Evolutionary conservation across 2,113 vertebrate genomes (phyloP), one percentile per base, ranked within the genome.

Genomic region (Chloropsis hardwickii): DNA sequence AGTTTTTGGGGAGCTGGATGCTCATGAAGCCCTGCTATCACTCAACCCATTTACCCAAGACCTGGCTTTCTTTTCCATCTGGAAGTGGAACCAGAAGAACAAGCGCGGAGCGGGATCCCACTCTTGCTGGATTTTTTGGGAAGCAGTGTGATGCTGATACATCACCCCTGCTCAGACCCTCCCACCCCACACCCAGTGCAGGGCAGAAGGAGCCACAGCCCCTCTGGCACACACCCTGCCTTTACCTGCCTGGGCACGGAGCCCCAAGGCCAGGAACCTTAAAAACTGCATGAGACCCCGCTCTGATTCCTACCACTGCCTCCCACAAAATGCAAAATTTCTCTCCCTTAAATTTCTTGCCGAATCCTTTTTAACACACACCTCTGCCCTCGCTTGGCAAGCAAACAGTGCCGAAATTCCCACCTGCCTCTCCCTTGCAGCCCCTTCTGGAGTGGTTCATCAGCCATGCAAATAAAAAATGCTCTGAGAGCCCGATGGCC

Each of bases 391-490:
- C 0, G 1, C 74, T 95, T 95, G 71, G 91, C 81, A 88, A 86
- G 31, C 65, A 28, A 74, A 23, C 70, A 40, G 73, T 10, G 74
- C 69, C 0, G 22, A 92, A 95, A 88, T 95, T 94, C 95, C 95
- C 92, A 88, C 70, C 88, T 64, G 33, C 54, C 45, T 86, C 74
- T 82, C 62, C 78, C 81, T 60, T 23, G 15, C 69, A 79, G 78
- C 74, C 81, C 92, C 78, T 94, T 94, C 94, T 95, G 92, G 90
- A 95, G 67, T 10, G 90, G 48, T 84, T 95, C 70, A 94, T 97
- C 95, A 96, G 45, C 76, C 81, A 96, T 95, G 95, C 94, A 96
- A 95, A 96, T 92, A 58, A 96, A 95, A 94, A 95, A 85, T 19
- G 60, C 84, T 90, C 57, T 1, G 9, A 60, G 62, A 92, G 70